Evolutionary conservation across 1,140 invertebrate genomes (phyloP), one percentile per base, ranked within the genome.

Genomic region (Latrodectus geometricus): DNA sequence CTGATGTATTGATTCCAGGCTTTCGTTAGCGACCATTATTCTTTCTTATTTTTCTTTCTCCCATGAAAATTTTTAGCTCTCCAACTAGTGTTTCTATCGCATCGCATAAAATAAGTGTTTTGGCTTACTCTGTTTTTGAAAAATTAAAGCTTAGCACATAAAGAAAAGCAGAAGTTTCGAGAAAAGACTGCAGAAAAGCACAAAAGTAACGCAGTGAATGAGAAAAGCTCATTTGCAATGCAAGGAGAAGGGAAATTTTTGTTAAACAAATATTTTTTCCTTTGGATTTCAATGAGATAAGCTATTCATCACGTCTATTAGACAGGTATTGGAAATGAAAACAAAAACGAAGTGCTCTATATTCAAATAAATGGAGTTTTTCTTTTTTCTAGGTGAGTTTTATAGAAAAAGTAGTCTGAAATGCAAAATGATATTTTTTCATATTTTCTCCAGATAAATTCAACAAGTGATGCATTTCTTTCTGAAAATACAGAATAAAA

Each of bases 381-480:
- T 65, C 65, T 77, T 48, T 35, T 65, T 20, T 17, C 0, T 12
- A 8, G 17, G 73, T 52, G n/a, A 75, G 4, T 52, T 77, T 77
- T 20, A 49, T 23, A 48, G 48, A 7, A 65, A 65, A 66, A 20
- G 14, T n/a, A 77, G 48, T 48, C 50, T 77, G n/a, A 77, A 77
- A 77, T 77, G 75, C 56, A 77, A 77, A 77, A 77, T 77, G 52
- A n/a, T 77, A 77, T 77, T 65, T 77, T 12, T 20, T 77, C 54
- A 77, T 65, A 77, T 66, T 77, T 49, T 49, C 75, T 4, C 23
- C 48, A 21, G 75, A 8, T 65, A 23, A 77, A 77, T 49, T 9
- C 56, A 77, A 77, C 52, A 77, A 77, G 54, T 12, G 75, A 65
- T 65, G 65, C 65, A 20, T 61, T 66, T 65, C 23, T 8, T 7